phyloP scores from a whole-genome alignment of 2,113 vertebrate species.

The Delphinapterus leucas region DNA sequence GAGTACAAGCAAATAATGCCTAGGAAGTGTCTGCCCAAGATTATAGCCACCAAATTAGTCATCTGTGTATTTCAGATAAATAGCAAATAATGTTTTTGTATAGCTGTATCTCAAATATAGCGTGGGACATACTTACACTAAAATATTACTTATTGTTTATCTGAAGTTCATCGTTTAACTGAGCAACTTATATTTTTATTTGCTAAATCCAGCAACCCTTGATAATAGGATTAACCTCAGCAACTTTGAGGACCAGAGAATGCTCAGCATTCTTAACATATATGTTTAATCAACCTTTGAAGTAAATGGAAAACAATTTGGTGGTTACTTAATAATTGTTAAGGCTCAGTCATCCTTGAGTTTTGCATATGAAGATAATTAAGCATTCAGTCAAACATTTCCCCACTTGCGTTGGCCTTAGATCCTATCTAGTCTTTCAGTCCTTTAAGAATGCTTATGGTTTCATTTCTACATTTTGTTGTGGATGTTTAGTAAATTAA shows the following conservation, averaged over 20 bases:
- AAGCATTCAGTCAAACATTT: background rate
- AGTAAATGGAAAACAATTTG: background rate
- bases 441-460: background rate
- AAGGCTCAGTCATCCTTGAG: background rate
- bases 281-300: background rate
- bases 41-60: background rate
- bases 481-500: background rate
- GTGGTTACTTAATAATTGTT: background rate
- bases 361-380: background rate
- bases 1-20: background rate
- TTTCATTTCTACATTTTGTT: background rate
- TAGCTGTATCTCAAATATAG: background rate
- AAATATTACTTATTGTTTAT: background rate
- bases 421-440: background rate
- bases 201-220: background rate
- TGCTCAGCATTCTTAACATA: background rate
- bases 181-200: background rate
- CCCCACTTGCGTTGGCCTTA: background rate
- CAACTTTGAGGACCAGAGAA: background rate
- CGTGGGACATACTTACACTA: background rate
- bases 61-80: background rate
- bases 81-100: background rate
- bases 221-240: background rate
- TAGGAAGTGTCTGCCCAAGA: background rate
- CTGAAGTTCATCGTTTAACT: background rate